A percentile compares a stretch with the other conserved stretches of the same genome.
These are phyloP conservation scores for Paramormyrops kingsleyae DNA, from an alignment of 2,113 vertebrate genomes.

Conservation along the genomic window DNA sequence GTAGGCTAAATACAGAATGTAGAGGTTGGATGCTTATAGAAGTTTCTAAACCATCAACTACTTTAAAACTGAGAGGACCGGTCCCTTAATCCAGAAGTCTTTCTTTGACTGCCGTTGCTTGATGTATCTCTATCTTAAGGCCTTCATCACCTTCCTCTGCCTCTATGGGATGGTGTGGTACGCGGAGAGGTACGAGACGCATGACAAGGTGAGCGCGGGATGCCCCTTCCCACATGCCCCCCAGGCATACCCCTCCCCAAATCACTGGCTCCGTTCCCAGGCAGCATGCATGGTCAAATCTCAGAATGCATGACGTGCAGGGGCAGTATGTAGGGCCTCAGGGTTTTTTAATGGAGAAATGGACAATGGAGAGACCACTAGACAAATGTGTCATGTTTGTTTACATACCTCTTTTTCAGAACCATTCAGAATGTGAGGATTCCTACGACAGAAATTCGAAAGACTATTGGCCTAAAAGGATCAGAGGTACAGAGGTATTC, in stretches of 20 bases:
- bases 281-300: neutral
- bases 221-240: neutral
- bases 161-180: slow-evolving; percentile 92
- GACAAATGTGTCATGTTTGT: slow-evolving; percentile 19
- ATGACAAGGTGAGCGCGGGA: neutral
- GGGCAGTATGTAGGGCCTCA: neutral
- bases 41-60: neutral
- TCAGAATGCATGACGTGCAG: neutral
- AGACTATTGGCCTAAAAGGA: slow-evolving; percentile 35
- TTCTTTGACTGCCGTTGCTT: neutral
- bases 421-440: slow-evolving; percentile 62
- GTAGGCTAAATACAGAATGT: neutral
- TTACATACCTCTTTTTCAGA: slow-evolving; percentile 41
- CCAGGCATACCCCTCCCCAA: too few relatives aligned
- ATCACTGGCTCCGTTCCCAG: neutral
- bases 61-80: neutral
- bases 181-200: slow-evolving; percentile 67
- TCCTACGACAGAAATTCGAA: slow-evolving; percentile 44
- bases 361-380: neutral
- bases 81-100: neutral
- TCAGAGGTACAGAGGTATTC: slow-evolving; percentile 46
- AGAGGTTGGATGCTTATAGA: neutral
- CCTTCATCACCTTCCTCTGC: slow-evolving; percentile 84
- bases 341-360: neutral
- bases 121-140: slow-evolving; percentile 55